Percentiles rank a stretch among this genome's conserved stretches.
These are phyloP conservation scores for Phylloscopus trochilus DNA, from an alignment of 2,113 vertebrate genomes.

Conservation along the genomic window DNA sequence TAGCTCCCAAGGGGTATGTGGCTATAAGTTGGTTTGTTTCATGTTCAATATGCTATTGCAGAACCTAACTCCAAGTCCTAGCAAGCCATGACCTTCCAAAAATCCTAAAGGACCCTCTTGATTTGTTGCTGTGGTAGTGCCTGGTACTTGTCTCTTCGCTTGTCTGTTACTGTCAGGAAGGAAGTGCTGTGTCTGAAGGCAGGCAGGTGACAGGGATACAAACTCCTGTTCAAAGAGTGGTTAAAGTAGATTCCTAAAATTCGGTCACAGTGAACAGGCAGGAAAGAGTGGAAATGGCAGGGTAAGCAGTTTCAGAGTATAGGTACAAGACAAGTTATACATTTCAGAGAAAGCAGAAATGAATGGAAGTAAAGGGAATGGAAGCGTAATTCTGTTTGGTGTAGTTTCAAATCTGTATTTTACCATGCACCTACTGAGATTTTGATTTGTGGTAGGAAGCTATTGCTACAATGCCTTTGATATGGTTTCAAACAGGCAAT, in stretches of 20 bases:
- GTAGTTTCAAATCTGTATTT: not conserved
- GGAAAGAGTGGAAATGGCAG: not conserved
- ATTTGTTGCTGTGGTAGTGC: not conserved
- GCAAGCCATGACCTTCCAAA: not conserved
- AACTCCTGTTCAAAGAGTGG: not conserved
- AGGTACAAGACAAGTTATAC: not conserved
- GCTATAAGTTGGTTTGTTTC: not conserved
- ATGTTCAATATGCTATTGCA: not conserved
- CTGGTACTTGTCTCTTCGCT: not conserved
- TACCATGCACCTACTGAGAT: not conserved
- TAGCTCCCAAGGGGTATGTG: not conserved
- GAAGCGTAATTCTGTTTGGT: not conserved
- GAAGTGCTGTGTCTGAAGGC: not conserved
- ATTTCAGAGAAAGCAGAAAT: not conserved
- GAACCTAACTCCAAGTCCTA: not conserved
- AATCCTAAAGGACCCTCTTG: not conserved
- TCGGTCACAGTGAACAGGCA: not conserved
- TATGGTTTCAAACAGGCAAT: not conserved
- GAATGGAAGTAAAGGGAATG: not conserved
- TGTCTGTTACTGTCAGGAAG: not conserved
- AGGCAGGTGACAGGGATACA: not conserved
- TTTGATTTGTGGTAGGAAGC: not conserved
- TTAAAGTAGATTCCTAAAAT: not conserved
- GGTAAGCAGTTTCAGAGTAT: not conserved
- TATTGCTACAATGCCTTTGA: not conserved